A percentile compares a stretch with the other conserved stretches of the same genome.
Evolutionary conservation across 2,797 vertebrate genomes (phyloP).

Genomic region (Myotis vivesi): DNA sequence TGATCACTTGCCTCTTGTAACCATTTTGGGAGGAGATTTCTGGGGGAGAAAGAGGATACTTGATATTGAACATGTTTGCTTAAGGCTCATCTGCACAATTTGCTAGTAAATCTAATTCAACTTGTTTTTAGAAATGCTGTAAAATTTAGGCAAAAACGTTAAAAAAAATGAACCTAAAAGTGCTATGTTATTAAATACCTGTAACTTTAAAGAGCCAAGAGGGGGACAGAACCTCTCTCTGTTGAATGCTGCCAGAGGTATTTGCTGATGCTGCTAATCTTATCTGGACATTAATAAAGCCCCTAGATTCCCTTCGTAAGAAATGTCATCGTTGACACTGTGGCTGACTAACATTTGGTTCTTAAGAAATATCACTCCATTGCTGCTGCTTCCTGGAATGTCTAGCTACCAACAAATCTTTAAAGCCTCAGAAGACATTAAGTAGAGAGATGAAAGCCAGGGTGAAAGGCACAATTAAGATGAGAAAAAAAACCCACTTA

Average conservation of each 20-base stretch:
- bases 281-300: slow-evolving; percentile 24
- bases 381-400: not conserved
- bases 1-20: not conserved
- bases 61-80: slow-evolving; percentile 30
- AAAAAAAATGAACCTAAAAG: not conserved
- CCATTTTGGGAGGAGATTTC: not conserved
- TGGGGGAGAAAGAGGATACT: not conserved
- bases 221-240: not conserved
- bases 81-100: not conserved
- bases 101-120: not conserved
- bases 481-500: not conserved
- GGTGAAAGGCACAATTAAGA: not conserved
- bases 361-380: not conserved
- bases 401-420: not conserved
- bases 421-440: not conserved
- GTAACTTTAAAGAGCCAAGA: slow-evolving; percentile 61
- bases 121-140: slow-evolving; percentile 56
- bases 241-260: fast-evolving
- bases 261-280: slow-evolving; percentile 31
- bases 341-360: fast-evolving
- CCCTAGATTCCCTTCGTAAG: slow-evolving; percentile 18
- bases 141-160: not conserved
- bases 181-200: slow-evolving; percentile 30
- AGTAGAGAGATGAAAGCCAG: not conserved
- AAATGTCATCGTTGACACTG: not conserved